phyloP scores from a whole-genome alignment of 2,113 vertebrate species.

The Trochalopteron elliotii region DNA sequence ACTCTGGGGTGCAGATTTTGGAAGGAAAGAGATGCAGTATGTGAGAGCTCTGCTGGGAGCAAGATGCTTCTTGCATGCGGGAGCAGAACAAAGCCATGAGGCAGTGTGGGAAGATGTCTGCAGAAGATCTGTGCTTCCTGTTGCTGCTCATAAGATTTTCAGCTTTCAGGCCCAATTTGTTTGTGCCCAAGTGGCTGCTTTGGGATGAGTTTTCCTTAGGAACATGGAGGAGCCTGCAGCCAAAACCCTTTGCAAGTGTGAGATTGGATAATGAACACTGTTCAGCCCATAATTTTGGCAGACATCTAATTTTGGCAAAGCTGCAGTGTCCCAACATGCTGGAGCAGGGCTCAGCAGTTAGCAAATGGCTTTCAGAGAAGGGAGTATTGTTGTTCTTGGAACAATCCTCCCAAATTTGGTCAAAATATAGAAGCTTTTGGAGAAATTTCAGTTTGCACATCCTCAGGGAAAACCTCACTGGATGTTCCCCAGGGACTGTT shows the following conservation, averaged over 20 bases:
- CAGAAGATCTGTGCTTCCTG: background rate
- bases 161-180: background rate
- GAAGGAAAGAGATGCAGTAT: background rate
- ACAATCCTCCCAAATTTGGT: slow-evolving; percentile 12
- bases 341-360: background rate
- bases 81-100: background rate
- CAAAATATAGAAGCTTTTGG: background rate
- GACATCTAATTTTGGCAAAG: background rate
- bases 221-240: background rate
- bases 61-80: background rate
- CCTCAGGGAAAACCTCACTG: background rate
- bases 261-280: background rate
- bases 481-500: background rate
- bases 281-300: slow-evolving; percentile 18
- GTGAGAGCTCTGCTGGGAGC: background rate
- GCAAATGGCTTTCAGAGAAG: background rate
- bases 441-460: slow-evolving; percentile 5
- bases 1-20: background rate
- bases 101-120: fast-evolving
- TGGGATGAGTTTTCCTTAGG: background rate
- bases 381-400: background rate
- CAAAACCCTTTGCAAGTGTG: background rate
- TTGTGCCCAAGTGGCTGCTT: background rate
- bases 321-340: background rate
- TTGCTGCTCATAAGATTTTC: background rate